A percentile compares a stretch with the other conserved stretches of the same genome.
These are phyloP conservation scores for Diploscapter pachys DNA, from an alignment of 1,140 invertebrate species.

Conservation along the genomic window DNA sequence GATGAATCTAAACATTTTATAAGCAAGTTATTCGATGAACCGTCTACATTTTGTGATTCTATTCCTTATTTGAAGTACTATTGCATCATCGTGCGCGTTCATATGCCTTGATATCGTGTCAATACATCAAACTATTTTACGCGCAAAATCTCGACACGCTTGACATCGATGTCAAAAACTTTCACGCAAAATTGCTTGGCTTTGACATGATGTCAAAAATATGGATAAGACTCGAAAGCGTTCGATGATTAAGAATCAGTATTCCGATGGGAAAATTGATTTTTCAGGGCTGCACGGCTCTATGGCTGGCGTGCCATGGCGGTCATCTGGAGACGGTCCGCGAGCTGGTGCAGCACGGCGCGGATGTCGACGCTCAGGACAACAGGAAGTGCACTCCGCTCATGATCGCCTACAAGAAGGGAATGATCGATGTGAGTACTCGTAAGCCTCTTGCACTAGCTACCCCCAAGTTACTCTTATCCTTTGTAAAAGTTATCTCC, in stretches of 20 bases:
- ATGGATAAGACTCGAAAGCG: neutral
- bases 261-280: neutral
- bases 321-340: constrained; percentile 95
- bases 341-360: constrained; percentile 78
- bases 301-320: constrained; percentile 81
- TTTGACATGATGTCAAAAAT: too few species aligned
- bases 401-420: constrained; percentile 96
- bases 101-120: too few species aligned
- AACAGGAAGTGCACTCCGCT: constrained; percentile 90
- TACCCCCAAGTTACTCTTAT: too few species aligned
- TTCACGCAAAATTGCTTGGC: too few species aligned
- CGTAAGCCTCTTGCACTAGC: too few species aligned
- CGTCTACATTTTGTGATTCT: too few species aligned
- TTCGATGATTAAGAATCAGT: too few species aligned
- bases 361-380: constrained; percentile 95
- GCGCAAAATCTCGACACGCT: neutral
- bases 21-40: too few species aligned
- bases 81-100: too few species aligned
- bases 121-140: neutral
- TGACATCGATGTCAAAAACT: too few species aligned
- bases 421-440: constrained; percentile 78
- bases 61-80: too few species aligned
- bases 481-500: too few species aligned
- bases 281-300: constrained; percentile 79
- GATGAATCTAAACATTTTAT: neutral